Percentiles rank a stretch among this genome's conserved stretches.
phyloP scores from a whole-genome alignment of 2,797 vertebrate genomes.

The Silurus lanzhouensis region DNA sequence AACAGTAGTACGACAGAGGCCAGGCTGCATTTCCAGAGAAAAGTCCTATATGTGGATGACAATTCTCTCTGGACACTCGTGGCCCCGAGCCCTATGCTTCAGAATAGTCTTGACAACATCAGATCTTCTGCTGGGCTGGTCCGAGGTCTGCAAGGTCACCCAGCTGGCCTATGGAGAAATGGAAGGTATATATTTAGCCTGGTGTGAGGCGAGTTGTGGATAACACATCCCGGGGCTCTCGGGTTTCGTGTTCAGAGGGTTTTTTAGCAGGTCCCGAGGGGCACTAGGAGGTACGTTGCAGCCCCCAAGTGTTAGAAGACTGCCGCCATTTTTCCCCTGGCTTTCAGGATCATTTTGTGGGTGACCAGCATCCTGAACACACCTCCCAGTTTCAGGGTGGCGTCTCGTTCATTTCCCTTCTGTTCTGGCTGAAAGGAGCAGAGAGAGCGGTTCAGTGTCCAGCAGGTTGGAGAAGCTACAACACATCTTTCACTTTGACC shows the following conservation, averaged over 20 bases:
- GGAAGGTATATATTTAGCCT: constrained; percentile 80
- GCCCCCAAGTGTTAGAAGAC: constrained; percentile 67
- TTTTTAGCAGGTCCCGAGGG: constrained; percentile 54
- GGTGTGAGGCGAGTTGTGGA: constrained; percentile 73
- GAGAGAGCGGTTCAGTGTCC: neutral
- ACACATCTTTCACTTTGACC: neutral
- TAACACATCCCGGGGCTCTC: constrained; percentile 77
- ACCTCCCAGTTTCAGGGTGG: neutral
- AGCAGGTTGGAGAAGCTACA: neutral
- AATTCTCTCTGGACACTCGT: neutral
- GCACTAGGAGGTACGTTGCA: constrained; percentile 58
- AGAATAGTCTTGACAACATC: constrained; percentile 50
- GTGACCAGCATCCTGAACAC: constrained; percentile 31
- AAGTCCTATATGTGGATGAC: neutral
- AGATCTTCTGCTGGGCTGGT: constrained; percentile 62
- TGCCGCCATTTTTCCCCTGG: constrained; percentile 56
- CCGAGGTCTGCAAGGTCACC: constrained; percentile 71
- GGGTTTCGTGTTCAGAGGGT: constrained; percentile 76
- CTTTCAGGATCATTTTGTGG: constrained; percentile 9
- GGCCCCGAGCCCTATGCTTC: neutral
- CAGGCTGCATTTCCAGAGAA: neutral
- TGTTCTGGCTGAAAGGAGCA: neutral
- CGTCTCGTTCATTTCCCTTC: neutral
- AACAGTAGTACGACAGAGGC: neutral
- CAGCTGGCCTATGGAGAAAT: constrained; percentile 68